A percentile compares a stretch with the other conserved stretches of the same genome.
Evolutionary conservation across 2,888 invertebrate genomes (phyloP).

Genomic region (Pristionchus japonicus): DNA sequence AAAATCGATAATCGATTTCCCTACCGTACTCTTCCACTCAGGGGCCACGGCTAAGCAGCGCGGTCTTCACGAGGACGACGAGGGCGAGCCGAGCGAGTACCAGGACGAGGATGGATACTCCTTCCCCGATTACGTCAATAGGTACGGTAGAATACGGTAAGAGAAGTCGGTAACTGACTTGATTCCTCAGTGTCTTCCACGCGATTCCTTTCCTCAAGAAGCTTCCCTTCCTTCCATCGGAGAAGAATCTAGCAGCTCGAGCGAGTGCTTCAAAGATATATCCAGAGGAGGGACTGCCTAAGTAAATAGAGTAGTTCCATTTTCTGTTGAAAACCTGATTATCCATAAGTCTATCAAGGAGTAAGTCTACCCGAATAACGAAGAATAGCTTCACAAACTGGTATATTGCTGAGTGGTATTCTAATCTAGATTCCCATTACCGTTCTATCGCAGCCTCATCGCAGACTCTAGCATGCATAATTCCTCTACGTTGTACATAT

Average conservation of each 20-base stretch:
- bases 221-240: conserved; percentile 31
- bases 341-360: background rate
- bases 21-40: conserved; percentile 7
- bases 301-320: background rate
- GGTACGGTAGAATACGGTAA: conserved; percentile 1
- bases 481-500: background rate
- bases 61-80: conserved; percentile 56
- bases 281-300: background rate
- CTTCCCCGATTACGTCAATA: conserved; percentile 47
- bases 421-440: background rate
- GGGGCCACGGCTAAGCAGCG: conserved; percentile 64
- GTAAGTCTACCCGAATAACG: too few species aligned
- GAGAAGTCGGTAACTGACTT: background rate
- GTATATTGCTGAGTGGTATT: background rate
- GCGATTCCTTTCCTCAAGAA: conserved; percentile 2
- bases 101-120: conserved; percentile 50
- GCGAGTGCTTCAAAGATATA: background rate
- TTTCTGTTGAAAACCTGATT: background rate
- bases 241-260: conserved; percentile 35
- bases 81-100: conserved; percentile 13
- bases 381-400: background rate
- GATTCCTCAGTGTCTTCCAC: conserved; percentile 19
- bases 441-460: background rate
- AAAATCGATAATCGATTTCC: background rate
- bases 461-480: background rate